phyloP scores from a whole-genome alignment of 2,113 vertebrate genomes.

The Sinocyclocheilus anophthalmus region DNA sequence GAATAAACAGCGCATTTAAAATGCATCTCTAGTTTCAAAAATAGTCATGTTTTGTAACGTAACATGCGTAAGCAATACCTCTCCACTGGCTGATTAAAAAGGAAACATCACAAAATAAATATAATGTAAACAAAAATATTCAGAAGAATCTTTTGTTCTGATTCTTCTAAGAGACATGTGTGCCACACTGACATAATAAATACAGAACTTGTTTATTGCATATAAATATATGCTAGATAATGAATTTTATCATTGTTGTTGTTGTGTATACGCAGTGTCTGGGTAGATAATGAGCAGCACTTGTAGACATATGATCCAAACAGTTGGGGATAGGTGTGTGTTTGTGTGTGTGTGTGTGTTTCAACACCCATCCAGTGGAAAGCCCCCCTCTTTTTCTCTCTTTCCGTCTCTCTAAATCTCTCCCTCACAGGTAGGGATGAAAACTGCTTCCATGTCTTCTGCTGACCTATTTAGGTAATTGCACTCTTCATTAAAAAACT shows the following conservation, averaged over 20 bases:
- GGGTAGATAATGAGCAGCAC: constrained; percentile 69
- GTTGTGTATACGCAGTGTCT: constrained; percentile 57
- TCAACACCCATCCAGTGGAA: constrained; percentile 29
- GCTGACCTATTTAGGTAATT: constrained; percentile 89
- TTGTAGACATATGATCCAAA: constrained; percentile 58
- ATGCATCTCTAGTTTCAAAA: not conserved
- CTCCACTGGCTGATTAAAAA: not conserved
- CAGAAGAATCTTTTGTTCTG: constrained; percentile 20
- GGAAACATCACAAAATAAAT: not conserved
- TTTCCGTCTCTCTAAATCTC: constrained; percentile 63
- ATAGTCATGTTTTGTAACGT: not conserved
- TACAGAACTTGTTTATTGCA: constrained; percentile 46
- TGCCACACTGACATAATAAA: constrained; percentile 23
- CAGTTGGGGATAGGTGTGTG: constrained; percentile 3
- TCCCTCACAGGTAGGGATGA: constrained; percentile 74
- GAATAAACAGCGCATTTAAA: not conserved
- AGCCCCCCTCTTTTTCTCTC: constrained; percentile 35
- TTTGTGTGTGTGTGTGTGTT: constrained; percentile 4
- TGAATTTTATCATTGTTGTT: constrained; percentile 43
- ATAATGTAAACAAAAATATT: constrained; percentile 29
- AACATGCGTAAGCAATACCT: not conserved
- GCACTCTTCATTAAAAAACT: constrained; percentile 90
- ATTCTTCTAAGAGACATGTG: constrained; percentile 24
- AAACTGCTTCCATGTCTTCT: constrained; percentile 74
- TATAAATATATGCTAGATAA: constrained; percentile 36